These are phyloP conservation scores for Amblyjoppa fuscipennis DNA, from an alignment of 2,888 invertebrate species.

Conservation along the genomic window DNA sequence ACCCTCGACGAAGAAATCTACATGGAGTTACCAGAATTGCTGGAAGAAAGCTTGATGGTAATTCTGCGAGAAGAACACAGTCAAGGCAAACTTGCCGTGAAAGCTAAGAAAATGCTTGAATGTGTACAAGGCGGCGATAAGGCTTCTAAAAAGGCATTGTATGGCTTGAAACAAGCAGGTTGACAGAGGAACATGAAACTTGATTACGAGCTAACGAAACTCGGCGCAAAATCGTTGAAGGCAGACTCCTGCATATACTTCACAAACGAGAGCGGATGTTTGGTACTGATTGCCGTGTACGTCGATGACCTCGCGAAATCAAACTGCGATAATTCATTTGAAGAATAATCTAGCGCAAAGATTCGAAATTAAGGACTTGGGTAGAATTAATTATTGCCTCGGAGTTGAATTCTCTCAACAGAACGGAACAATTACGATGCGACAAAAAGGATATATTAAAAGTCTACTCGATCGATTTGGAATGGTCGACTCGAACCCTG, in stretches of 20 bases:
- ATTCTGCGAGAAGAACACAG: slow-evolving; percentile 15
- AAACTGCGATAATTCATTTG: slow-evolving; percentile 8
- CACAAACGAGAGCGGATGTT: slow-evolving; percentile 28
- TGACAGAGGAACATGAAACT: slow-evolving; percentile 66
- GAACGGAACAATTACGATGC: slow-evolving; percentile 47
- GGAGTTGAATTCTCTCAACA: slow-evolving; percentile 61
- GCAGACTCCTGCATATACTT: slow-evolving; percentile 61
- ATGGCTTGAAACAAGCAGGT: slow-evolving; percentile 69
- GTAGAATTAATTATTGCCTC: slow-evolving; percentile 51
- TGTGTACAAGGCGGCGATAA: slow-evolving; percentile 56
- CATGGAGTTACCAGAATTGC: slow-evolving; percentile 62
- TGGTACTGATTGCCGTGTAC: slow-evolving; percentile 55
- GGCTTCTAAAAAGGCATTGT: slow-evolving; percentile 70
- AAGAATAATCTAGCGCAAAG: not conserved
- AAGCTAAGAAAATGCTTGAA: slow-evolving; percentile 56
- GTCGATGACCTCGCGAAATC: slow-evolving; percentile 63
- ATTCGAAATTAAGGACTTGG: slow-evolving; percentile 62
- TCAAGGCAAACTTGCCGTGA: slow-evolving; percentile 8
- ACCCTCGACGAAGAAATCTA: slow-evolving; percentile 66
- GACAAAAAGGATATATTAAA: slow-evolving; percentile 37
- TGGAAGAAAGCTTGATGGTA: slow-evolving; percentile 1
- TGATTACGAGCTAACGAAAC: slow-evolving; percentile 23
- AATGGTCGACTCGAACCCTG: slow-evolving; percentile 40
- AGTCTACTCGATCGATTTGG: slow-evolving; percentile 35
- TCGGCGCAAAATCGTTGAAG: slow-evolving; percentile 43